Conservation (phyloP, 2,113 vertebrate species). For the Oophaga pumilio region DNA sequence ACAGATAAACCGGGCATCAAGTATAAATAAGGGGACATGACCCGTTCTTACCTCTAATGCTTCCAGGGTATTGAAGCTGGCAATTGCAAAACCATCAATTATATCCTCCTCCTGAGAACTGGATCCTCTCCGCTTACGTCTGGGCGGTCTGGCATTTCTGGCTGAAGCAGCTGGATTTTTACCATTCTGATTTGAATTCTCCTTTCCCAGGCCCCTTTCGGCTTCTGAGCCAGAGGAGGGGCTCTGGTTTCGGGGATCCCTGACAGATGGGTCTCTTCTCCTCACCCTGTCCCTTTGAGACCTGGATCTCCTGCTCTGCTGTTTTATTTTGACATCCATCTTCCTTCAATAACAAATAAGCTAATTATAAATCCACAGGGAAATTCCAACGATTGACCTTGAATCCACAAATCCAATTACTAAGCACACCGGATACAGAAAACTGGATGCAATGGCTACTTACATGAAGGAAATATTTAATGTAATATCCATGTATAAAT, state of each 20-base stretch:
- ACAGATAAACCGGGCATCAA: slow-evolving; percentile 17
- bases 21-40: slow-evolving; percentile 41
- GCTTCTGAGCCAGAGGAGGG: slow-evolving; percentile 87
- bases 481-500: slow-evolving; percentile 9
- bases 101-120: slow-evolving; percentile 95
- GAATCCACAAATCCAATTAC: slow-evolving; percentile 70
- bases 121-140: slow-evolving; percentile 88
- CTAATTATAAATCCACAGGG: slow-evolving; percentile 52
- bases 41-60: slow-evolving; percentile 84
- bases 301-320: slow-evolving; percentile 83
- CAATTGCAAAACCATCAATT: slow-evolving; percentile 94
- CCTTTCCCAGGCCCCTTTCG: slow-evolving; percentile 82
- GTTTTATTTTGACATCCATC: slow-evolving; percentile 91
- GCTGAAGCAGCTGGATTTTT: slow-evolving; percentile 71
- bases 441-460: slow-evolving; percentile 18
- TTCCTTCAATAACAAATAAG: slow-evolving; percentile 53
- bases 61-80: slow-evolving; percentile 92
- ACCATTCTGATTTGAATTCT: slow-evolving; percentile 76
- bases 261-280: slow-evolving; percentile 81
- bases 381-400: slow-evolving; percentile 76
- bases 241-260: slow-evolving; percentile 80
- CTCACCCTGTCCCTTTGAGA: slow-evolving; percentile 85
- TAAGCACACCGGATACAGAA: slow-evolving; percentile 8
- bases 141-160: slow-evolving; percentile 72
- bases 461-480: background rate